Evolutionary conservation across 1,140 invertebrate species (phyloP).

Genomic region (Drosophila setifemur): DNA sequence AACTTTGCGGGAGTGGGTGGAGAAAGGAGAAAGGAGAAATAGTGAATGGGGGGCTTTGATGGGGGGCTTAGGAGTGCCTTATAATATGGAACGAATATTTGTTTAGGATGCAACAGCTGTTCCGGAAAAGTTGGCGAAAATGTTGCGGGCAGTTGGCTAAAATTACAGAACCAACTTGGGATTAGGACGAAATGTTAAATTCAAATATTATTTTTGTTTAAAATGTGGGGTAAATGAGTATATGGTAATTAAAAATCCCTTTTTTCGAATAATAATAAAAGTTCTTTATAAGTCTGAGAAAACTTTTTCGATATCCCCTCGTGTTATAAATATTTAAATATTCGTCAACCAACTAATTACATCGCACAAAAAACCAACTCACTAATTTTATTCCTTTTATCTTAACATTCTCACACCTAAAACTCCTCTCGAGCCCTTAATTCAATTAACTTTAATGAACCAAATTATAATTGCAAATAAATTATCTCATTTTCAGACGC

Average conservation of each 20-base stretch:
- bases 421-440: conserved; percentile 9
- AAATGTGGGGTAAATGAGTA: neutral
- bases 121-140: neutral
- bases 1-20: neutral
- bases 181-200: too few relatives aligned
- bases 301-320: too few relatives aligned
- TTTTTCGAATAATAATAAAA: too few relatives aligned
- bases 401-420: neutral
- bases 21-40: neutral
- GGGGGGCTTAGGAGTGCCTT: conserved; percentile 1
- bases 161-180: too few relatives aligned
- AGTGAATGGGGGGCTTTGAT: conserved; percentile 22
- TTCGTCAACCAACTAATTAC: neutral
- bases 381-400: conserved; percentile 3
- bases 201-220: too few relatives aligned
- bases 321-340: neutral
- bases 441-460: conserved; percentile 46
- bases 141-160: neutral
- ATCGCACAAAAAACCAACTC: too few relatives aligned
- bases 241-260: neutral
- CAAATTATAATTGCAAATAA: conserved; percentile 54
- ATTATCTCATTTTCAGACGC: conserved; percentile 33
- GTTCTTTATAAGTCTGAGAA: too few relatives aligned
- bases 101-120: conserved; percentile 45
- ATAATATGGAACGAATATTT: conserved; percentile 9